A percentile compares a stretch with the other conserved stretches of the same genome.
Evolutionary conservation across 2,888 invertebrate genomes (phyloP).

Genomic region (Plemyria rubiginata): DNA sequence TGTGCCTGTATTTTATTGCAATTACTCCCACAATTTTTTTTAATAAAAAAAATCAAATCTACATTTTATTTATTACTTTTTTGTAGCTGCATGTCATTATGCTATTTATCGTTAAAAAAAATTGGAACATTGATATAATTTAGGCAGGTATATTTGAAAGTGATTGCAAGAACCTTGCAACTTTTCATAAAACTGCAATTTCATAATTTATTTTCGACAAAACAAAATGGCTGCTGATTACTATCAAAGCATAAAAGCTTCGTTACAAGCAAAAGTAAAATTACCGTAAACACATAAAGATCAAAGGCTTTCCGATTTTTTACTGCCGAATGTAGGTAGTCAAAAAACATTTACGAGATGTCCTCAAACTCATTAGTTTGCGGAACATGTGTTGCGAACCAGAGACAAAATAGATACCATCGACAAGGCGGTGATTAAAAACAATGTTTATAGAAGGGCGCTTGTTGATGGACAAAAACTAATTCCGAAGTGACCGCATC

Average conservation of each 20-base stretch:
- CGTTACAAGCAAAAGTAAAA: constrained; percentile 35
- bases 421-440: constrained; percentile 63
- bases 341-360: constrained; percentile 49
- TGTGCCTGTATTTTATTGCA: too few relatives aligned
- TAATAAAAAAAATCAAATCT: too few relatives aligned
- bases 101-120: too few relatives aligned
- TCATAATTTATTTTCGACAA: constrained; percentile 6
- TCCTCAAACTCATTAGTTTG: constrained; percentile 71
- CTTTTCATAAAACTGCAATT: constrained; percentile 1
- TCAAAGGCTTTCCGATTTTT: constrained; percentile 37
- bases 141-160: too few relatives aligned
- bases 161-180: background rate
- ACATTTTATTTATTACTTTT: too few relatives aligned
- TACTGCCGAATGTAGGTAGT: constrained; percentile 37
- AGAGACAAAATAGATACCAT: constrained; percentile 60
- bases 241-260: constrained; percentile 28
- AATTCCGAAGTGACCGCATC: constrained; percentile 56
- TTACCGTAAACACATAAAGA: constrained; percentile 41
- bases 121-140: too few relatives aligned
- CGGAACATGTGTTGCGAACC: constrained; percentile 70
- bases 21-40: too few relatives aligned
- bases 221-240: constrained; percentile 29
- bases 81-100: too few relatives aligned
- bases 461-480: constrained; percentile 52
- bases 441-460: constrained; percentile 60